Conservation (phyloP, 2,113 vertebrate species). For the Tetrax tetrax region DNA sequence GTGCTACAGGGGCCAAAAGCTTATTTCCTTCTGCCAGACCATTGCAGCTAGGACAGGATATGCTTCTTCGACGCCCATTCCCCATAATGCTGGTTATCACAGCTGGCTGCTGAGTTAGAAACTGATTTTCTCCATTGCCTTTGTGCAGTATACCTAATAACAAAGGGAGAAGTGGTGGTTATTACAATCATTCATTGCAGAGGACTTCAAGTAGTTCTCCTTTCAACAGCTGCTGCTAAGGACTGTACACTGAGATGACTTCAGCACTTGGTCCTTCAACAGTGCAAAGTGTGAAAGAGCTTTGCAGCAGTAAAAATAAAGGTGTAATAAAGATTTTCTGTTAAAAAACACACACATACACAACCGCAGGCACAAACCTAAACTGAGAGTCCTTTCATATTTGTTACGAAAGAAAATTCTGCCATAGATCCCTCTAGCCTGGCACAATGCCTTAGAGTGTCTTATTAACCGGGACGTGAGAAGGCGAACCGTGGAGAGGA, state of each 20-base stretch:
- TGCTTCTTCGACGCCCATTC: conserved; percentile 93
- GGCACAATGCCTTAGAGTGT: background rate
- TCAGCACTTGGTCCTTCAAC: background rate
- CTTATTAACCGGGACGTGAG: background rate
- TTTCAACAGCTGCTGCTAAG: background rate
- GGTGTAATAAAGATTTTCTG: background rate
- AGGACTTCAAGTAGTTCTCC: background rate
- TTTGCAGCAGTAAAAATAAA: background rate
- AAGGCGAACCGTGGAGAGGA: background rate
- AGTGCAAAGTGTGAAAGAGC: background rate
- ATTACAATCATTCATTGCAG: background rate
- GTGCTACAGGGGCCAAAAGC: conserved; percentile 95
- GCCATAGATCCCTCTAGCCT: background rate
- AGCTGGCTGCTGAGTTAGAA: conserved; percentile 94
- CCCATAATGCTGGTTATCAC: conserved; percentile 98
- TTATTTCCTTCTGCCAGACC: conserved; percentile 98
- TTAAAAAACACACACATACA: background rate
- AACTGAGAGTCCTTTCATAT: background rate
- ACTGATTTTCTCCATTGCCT: conserved; percentile 96
- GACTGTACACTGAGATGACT: background rate
- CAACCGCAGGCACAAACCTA: background rate
- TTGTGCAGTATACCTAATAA: conserved; percentile 94
- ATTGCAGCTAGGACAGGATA: conserved; percentile 98
- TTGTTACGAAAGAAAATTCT: background rate
- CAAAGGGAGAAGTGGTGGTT: background rate